Evolutionary conservation across 2,888 invertebrate species (phyloP), one percentile per base, ranked within the genome.

Genomic region (Trichopria drosophilae): DNA sequence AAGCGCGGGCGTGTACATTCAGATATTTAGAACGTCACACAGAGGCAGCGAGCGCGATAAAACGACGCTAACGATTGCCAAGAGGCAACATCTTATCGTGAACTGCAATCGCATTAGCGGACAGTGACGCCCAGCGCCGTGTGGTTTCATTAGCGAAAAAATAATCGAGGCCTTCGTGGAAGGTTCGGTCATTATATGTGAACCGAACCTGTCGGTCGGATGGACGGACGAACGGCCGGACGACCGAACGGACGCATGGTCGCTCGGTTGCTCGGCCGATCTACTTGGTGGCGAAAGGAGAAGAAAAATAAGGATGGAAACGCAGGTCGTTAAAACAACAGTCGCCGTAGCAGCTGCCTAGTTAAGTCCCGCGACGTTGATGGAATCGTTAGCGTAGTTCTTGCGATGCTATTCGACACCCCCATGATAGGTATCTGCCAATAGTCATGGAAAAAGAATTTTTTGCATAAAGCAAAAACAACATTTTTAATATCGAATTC

Each of bases 141-240:
- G 59, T 60, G 64, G 62, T 67, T 73, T 72, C 71, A 71, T 73
- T 73, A 72, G 69, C 65, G 71, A 69, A 69, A 69, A 72, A 71
- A 71, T 72, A 71, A 73, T 73, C 68, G 68, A 66, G 62, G 57
- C 59, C 62, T 64, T 62, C 61, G 63, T 62, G 58, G 57, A 61
- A 60, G 55, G 55, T 51, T 55, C 51, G 51, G 44, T 55, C 55
- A 49, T 55, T 55, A 51, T 55, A n/a, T n/a, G n/a, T n/a, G n/a
- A n/a, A n/a, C n/a, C n/a, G n/a, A n/a, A 52, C 48, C 36, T 45
- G 50, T 40, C 36, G 45, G 19, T 4, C 18, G 28, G 32, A 32
- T 15, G 51, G 44, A 53, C 52, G 58, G 49, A 45, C 42, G 50
- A 42, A 56, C 48, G 43, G 45, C 47, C 43, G 37, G 50, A 32